Evolutionary conservation across 2,797 vertebrate genomes (phyloP).

Genomic region (Halcyon chelicuti): DNA sequence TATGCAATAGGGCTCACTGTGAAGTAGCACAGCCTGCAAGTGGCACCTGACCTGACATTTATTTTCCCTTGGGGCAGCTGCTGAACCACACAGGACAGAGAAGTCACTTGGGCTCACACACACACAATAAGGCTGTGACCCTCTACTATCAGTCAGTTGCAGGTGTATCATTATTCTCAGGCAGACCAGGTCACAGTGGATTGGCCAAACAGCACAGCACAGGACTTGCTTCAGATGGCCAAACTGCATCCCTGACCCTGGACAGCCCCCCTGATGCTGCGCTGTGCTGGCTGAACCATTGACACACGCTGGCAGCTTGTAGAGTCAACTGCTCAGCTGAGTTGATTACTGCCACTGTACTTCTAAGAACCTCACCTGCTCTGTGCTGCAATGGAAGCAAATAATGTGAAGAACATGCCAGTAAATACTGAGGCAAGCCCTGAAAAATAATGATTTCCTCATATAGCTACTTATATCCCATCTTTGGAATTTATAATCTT

Average conservation of each 20-base stretch:
- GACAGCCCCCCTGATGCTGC: background rate
- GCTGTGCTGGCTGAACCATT: background rate
- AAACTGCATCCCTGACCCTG: background rate
- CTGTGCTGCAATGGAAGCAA: background rate
- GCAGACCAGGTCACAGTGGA: background rate
- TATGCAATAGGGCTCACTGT: background rate
- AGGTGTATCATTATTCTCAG: background rate
- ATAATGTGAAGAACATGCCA: background rate
- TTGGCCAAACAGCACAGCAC: accelerated
- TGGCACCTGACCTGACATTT: background rate
- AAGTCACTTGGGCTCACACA: background rate
- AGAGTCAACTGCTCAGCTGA: background rate
- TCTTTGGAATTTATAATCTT: background rate
- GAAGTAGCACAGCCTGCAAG: background rate
- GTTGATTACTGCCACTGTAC: background rate
- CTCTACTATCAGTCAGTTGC: background rate
- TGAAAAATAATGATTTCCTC: background rate
- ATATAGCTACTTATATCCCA: background rate
- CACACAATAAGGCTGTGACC: background rate
- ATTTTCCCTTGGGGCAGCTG: background rate
- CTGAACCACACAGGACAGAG: background rate
- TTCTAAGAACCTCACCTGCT: background rate
- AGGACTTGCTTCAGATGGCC: background rate
- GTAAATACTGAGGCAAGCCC: background rate
- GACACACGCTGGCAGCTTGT: accelerated